Percentiles rank a stretch among this genome's conserved stretches.
Evolutionary conservation across 1,140 invertebrate species (phyloP).

Genomic region (Planococcus citri): DNA sequence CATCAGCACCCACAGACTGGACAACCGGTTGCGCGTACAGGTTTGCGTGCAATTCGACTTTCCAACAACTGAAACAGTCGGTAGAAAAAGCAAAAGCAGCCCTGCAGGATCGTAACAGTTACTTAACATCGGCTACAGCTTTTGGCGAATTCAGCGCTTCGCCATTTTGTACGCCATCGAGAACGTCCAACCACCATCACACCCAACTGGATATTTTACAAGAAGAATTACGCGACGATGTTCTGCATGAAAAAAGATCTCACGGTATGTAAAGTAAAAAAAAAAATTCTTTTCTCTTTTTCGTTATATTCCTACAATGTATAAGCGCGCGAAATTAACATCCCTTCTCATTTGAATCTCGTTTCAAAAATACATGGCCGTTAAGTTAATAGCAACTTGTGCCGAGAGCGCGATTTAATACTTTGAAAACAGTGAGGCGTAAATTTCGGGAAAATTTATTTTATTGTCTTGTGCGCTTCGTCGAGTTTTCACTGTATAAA

Average conservation of each 20-base stretch:
- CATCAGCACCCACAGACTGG: conserved; percentile 21
- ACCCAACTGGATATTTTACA: conserved; percentile 22
- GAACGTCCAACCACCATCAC: conserved; percentile 22
- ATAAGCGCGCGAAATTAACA: background rate
- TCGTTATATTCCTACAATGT: no score
- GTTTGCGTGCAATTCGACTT: conserved; percentile 56
- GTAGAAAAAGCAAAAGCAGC: conserved; percentile 79
- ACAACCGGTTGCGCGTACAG: conserved; percentile 24
- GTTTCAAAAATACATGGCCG: background rate
- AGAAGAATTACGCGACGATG: conserved; percentile 22
- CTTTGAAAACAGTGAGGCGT: conserved; percentile 15
- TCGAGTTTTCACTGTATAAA: conserved; percentile 1
- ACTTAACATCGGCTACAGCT: conserved; percentile 26
- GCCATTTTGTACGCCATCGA: conserved; percentile 21
- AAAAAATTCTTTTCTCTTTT: background rate
- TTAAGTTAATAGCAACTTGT: background rate
- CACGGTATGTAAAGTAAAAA: conserved; percentile 2
- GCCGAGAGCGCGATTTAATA: conserved; percentile 11
- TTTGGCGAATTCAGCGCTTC: conserved; percentile 32
- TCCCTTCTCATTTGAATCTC: background rate
- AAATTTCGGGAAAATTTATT: conserved; percentile 18
- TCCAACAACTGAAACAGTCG: conserved; percentile 75
- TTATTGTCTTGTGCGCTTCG: conserved; percentile 15
- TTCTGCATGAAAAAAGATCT: conserved; percentile 4
- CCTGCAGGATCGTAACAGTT: conserved; percentile 39